Conservation (phyloP, 2,113 vertebrate genomes). For the Salvelinus namaycush region DNA sequence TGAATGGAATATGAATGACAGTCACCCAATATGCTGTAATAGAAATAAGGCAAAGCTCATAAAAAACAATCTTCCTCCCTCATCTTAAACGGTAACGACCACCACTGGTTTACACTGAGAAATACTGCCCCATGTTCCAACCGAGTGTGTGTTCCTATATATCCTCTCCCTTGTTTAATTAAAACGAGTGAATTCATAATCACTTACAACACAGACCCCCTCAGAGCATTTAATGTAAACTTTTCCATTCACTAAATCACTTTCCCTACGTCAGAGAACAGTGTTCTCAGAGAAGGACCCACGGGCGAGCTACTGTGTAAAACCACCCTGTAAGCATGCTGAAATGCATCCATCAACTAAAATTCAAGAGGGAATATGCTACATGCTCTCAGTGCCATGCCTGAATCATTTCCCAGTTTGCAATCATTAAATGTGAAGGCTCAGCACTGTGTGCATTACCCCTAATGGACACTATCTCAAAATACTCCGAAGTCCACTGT, state of each 20-base stretch:
- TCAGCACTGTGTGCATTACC: slow-evolving; percentile 23
- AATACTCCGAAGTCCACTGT: slow-evolving; percentile 8
- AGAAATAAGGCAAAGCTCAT: background rate
- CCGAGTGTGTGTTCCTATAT: background rate
- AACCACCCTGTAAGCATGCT: background rate
- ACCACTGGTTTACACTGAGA: background rate
- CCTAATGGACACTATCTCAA: slow-evolving; percentile 25
- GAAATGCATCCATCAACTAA: background rate
- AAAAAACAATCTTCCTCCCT: background rate
- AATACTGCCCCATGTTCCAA: background rate
- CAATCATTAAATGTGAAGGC: slow-evolving; percentile 30
- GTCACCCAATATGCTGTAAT: no score
- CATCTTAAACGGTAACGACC: background rate
- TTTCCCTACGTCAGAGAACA: background rate
- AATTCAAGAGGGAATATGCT: background rate
- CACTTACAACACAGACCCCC: background rate
- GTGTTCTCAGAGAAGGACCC: background rate
- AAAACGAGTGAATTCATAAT: background rate
- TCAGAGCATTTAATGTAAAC: no score
- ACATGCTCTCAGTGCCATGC: slow-evolving; percentile 1
- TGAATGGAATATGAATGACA: no score
- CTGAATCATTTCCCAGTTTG: slow-evolving; percentile 25
- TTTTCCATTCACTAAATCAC: background rate
- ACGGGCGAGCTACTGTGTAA: background rate
- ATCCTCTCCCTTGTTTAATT: background rate